These are phyloP conservation scores for Morus bassanus DNA, from an alignment of 2,797 vertebrate genomes.

Conservation along the genomic window DNA sequence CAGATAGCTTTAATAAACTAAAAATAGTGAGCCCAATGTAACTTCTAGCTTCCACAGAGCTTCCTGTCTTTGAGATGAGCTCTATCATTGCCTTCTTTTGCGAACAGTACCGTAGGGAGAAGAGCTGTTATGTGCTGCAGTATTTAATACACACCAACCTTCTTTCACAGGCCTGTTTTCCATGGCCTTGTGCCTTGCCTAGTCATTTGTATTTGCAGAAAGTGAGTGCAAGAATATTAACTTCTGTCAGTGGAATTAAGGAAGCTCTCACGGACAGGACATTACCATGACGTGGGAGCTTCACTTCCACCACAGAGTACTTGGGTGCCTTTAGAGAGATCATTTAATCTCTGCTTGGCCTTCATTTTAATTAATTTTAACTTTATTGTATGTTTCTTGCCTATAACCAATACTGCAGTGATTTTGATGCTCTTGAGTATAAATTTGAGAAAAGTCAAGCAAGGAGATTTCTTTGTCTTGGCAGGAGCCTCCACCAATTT, in stretches of 20 bases:
- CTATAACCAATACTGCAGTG: not conserved
- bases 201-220: not conserved
- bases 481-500: not conserved
- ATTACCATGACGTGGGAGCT: not conserved
- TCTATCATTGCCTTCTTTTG: not conserved
- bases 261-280: not conserved
- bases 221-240: not conserved
- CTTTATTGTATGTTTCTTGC: not conserved
- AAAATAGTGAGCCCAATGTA: not conserved
- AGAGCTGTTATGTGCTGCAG: not conserved
- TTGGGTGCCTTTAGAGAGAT: not conserved
- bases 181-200: not conserved
- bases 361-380: not conserved
- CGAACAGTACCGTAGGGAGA: not conserved
- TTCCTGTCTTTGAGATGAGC: not conserved
- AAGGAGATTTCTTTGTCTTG: not conserved
- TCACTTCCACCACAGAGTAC: not conserved
- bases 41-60: not conserved
- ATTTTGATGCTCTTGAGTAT: not conserved
- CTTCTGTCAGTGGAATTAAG: not conserved
- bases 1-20: constrained; percentile 59
- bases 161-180: not conserved
- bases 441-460: not conserved
- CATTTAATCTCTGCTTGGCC: not conserved
- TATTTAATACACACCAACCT: not conserved